Evolutionary conservation across 2,113 vertebrate genomes (phyloP).

Genomic region (Tachuris rubrigastra): DNA sequence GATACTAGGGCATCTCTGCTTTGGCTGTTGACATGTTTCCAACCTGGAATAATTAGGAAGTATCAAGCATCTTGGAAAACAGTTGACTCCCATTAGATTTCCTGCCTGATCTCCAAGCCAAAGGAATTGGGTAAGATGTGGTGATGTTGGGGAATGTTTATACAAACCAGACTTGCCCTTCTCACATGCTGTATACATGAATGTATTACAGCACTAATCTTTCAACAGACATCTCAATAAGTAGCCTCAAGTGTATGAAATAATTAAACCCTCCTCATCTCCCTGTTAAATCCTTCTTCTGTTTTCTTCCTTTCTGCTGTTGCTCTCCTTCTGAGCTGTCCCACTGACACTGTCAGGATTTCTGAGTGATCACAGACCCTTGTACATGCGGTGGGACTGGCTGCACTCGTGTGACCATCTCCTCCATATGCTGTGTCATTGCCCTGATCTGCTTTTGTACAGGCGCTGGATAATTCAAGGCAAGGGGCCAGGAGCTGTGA

Average conservation of each 20-base stretch:
- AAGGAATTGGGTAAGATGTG: background rate
- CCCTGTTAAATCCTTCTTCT: background rate
- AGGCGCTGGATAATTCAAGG: background rate
- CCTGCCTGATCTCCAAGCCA: constrained; percentile 18
- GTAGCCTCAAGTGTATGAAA: background rate
- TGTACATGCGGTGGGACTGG: accelerated
- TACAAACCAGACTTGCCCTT: background rate
- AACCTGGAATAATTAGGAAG: constrained; percentile 37
- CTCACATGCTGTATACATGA: background rate
- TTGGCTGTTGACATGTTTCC: background rate
- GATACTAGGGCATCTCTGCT: background rate
- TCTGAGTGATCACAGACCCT: background rate
- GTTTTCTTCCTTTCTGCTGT: background rate
- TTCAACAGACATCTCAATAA: background rate
- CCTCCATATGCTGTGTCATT: accelerated
- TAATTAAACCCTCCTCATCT: background rate
- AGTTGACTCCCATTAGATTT: constrained; percentile 21
- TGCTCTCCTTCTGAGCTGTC: background rate
- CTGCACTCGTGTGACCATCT: accelerated
- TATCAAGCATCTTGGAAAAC: constrained; percentile 13
- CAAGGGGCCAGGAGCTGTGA: accelerated
- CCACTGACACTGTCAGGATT: background rate
- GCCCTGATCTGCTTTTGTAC: background rate
- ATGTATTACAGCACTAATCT: background rate
- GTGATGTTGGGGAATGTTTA: constrained; percentile 20